These are phyloP conservation scores for Sebastes nivosus DNA, from an alignment of 2,797 vertebrate genomes.

Conservation along the genomic window DNA sequence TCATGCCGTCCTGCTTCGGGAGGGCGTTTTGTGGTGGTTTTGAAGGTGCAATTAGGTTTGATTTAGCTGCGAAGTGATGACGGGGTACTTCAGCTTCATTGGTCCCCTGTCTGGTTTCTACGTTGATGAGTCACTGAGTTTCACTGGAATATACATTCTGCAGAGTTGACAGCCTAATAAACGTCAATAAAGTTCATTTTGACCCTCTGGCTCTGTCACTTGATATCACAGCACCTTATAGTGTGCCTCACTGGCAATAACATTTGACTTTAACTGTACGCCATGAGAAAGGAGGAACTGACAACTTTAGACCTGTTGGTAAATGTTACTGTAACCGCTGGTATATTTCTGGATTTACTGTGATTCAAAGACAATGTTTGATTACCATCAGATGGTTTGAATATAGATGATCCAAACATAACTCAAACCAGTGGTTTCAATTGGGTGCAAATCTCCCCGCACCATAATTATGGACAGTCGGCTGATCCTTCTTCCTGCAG, in stretches of 20 bases:
- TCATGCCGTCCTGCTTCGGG: slow-evolving; percentile 57
- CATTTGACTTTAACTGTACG: not conserved
- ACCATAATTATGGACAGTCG: slow-evolving; percentile 78
- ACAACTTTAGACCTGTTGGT: slow-evolving; percentile 10
- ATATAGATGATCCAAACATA: slow-evolving; percentile 53
- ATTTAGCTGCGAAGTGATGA: slow-evolving; percentile 67
- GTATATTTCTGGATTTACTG: slow-evolving; percentile 13
- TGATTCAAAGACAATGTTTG: slow-evolving; percentile 31
- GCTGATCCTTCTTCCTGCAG: slow-evolving; percentile 82
- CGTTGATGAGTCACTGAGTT: slow-evolving; percentile 47
- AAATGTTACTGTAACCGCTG: not conserved
- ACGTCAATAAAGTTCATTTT: not conserved
- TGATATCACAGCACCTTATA: slow-evolving; percentile 4
- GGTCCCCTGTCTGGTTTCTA: slow-evolving; percentile 62
- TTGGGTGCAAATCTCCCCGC: slow-evolving; percentile 62
- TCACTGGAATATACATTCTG: slow-evolving; percentile 21
- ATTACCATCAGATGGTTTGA: slow-evolving; percentile 20
- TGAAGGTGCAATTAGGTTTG: slow-evolving; percentile 71
- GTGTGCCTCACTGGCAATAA: not conserved
- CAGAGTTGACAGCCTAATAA: slow-evolving; percentile 14
- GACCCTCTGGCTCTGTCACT: slow-evolving; percentile 1
- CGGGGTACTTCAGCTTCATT: slow-evolving; percentile 42
- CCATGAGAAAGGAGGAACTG: not conserved
- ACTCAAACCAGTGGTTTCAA: slow-evolving; percentile 57
- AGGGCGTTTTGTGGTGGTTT: slow-evolving; percentile 61